Evolutionary conservation across 2,888 invertebrate species (phyloP).

Genomic region (Stenodema calcarata): DNA sequence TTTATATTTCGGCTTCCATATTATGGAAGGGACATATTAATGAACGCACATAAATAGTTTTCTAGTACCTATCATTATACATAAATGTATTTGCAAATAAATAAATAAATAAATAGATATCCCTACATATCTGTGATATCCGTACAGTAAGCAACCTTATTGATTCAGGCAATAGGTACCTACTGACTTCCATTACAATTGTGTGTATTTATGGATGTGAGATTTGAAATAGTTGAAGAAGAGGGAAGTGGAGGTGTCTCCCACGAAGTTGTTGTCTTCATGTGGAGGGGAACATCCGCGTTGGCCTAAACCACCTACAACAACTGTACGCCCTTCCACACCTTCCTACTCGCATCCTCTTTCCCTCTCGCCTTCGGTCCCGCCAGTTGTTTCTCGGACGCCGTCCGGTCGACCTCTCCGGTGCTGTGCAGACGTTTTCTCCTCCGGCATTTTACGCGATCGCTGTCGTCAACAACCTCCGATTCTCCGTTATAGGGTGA

Average conservation of each 20-base stretch:
- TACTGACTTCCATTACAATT: too few species aligned
- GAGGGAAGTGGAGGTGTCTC: neutral
- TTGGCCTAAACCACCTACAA: neutral
- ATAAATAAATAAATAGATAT: too few species aligned
- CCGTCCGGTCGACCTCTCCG: neutral
- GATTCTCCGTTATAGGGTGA: neutral
- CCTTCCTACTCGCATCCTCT: neutral
- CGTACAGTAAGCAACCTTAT: too few species aligned
- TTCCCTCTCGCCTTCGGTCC: neutral
- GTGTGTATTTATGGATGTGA: too few species aligned
- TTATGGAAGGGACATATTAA: too few species aligned
- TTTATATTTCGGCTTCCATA: too few species aligned
- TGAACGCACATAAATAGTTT: too few species aligned
- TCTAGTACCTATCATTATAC: too few species aligned
- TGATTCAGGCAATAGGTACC: too few species aligned
- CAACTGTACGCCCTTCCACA: neutral
- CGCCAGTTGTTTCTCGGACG: neutral
- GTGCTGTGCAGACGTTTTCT: neutral
- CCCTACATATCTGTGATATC: too few species aligned
- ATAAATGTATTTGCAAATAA: too few species aligned
- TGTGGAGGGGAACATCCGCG: neutral
- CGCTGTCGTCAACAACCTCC: neutral
- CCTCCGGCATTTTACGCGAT: neutral
- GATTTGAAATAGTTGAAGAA: too few species aligned
- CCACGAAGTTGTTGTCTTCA: neutral